Conservation (phyloP, 1,140 invertebrate genomes). For the Plectus sambesii region DNA sequence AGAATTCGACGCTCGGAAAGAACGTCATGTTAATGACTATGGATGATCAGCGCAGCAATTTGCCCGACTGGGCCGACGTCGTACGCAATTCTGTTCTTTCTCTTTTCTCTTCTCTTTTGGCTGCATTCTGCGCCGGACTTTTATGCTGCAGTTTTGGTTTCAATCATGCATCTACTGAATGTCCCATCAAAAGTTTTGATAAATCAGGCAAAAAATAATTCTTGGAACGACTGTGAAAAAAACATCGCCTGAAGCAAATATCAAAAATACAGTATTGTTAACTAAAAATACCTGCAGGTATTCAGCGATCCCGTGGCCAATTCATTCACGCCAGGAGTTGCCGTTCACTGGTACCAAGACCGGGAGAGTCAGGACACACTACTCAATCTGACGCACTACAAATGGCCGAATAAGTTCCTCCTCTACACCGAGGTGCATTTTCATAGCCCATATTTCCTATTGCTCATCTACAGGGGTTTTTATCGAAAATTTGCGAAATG, state of each 20-base stretch:
- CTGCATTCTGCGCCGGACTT: too few relatives aligned
- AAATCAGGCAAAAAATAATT: too few relatives aligned
- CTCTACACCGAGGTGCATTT: constrained; percentile 67
- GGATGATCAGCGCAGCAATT: constrained; percentile 41
- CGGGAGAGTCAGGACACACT: constrained; percentile 47
- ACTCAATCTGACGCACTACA: constrained; percentile 52
- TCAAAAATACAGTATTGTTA: too few relatives aligned
- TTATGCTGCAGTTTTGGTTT: too few relatives aligned
- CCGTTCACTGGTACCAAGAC: constrained; percentile 67
- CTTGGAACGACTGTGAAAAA: too few relatives aligned
- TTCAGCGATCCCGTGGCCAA: constrained; percentile 50
- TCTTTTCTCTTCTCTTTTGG: constrained; percentile 7
- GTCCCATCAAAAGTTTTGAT: too few relatives aligned
- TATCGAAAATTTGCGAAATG: too few relatives aligned
- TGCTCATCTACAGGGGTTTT: too few relatives aligned
- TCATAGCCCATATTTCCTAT: too few relatives aligned
- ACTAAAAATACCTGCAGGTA: too few relatives aligned
- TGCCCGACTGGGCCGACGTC: constrained; percentile 56
- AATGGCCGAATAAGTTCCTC: constrained; percentile 61
- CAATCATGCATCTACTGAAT: too few relatives aligned
- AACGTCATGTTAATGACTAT: constrained; percentile 40
- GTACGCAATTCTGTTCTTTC: constrained; percentile 12
- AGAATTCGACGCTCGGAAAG: constrained; percentile 16
- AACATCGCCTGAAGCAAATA: too few relatives aligned
- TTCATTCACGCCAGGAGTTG: constrained; percentile 68